These are phyloP conservation scores for Glaucidium brasilianum DNA, from an alignment of 2,113 vertebrate species.

Conservation along the genomic window DNA sequence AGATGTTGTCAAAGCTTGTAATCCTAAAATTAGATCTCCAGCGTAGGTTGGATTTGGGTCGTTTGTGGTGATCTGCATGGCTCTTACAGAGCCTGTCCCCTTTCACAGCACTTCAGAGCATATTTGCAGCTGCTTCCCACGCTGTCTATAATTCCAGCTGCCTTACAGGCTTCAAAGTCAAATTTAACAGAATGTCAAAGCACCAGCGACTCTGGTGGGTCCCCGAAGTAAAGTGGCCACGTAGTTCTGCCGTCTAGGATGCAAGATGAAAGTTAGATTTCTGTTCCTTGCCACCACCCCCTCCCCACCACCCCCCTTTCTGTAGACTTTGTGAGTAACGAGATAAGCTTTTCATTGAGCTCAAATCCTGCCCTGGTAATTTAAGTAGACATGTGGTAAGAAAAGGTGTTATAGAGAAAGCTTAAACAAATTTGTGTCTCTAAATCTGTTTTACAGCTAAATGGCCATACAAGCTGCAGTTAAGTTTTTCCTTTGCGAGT, in stretches of 20 bases:
- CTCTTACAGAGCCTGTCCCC: background rate
- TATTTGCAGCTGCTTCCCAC: background rate
- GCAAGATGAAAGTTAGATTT: accelerated
- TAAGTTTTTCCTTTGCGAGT: background rate
- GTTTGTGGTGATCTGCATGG: background rate
- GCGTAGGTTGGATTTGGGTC: background rate
- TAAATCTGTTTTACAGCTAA: background rate
- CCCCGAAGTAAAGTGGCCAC: background rate
- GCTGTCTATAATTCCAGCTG: background rate
- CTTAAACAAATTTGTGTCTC: background rate
- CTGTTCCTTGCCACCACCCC: background rate
- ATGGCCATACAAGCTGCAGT: background rate
- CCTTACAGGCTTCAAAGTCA: accelerated
- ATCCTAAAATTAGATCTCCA: slow-evolving; percentile 33
- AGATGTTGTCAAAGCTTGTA: slow-evolving; percentile 18
- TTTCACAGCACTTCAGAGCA: background rate
- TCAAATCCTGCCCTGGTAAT: background rate
- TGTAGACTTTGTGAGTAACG: background rate
- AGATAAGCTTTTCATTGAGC: background rate
- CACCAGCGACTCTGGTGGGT: background rate
- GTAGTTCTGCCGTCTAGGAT: background rate
- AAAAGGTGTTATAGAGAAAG: background rate
- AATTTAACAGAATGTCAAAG: background rate
- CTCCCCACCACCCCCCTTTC: background rate
- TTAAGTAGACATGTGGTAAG: background rate